Percentiles rank a stretch among this genome's conserved stretches.
Conservation (phyloP, 2,797 vertebrate genomes). For the Semotilus atromaculatus region DNA sequence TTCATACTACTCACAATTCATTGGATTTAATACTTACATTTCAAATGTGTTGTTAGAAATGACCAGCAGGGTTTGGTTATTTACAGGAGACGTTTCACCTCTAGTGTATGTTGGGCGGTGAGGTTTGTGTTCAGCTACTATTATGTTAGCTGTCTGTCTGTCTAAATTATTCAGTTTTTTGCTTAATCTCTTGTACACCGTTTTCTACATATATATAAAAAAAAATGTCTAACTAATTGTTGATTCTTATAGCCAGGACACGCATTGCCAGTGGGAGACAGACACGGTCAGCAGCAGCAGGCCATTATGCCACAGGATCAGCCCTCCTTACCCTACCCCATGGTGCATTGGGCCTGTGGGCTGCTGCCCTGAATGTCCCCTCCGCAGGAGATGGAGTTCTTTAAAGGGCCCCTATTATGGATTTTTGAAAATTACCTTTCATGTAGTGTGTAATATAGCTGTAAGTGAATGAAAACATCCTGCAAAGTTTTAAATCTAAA, state of each 20-base stretch:
- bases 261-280: constrained; percentile 22
- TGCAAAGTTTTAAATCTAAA: too few species aligned
- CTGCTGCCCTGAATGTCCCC: constrained; percentile 27
- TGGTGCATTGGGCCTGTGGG: constrained; percentile 21
- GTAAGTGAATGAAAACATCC: too few species aligned
- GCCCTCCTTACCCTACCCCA: constrained; percentile 34
- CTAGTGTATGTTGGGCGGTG: too few species aligned
- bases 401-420: too few species aligned
- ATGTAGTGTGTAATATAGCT: too few species aligned
- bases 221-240: constrained; percentile 3
- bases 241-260: constrained; percentile 5
- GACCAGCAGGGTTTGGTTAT: too few species aligned
- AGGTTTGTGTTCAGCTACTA: too few species aligned
- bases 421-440: too few species aligned
- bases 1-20: neutral
- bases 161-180: neutral
- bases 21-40: too few species aligned
- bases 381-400: constrained; percentile 49
- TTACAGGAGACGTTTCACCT: too few species aligned
- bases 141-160: too few species aligned
- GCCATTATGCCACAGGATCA: constrained; percentile 34
- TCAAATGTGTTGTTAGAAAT: too few species aligned
- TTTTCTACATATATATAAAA: neutral
- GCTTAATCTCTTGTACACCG: neutral
- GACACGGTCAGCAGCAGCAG: constrained; percentile 25